phyloP scores from a whole-genome alignment of 2,113 vertebrate genomes.

The Megaceryle maxima region DNA sequence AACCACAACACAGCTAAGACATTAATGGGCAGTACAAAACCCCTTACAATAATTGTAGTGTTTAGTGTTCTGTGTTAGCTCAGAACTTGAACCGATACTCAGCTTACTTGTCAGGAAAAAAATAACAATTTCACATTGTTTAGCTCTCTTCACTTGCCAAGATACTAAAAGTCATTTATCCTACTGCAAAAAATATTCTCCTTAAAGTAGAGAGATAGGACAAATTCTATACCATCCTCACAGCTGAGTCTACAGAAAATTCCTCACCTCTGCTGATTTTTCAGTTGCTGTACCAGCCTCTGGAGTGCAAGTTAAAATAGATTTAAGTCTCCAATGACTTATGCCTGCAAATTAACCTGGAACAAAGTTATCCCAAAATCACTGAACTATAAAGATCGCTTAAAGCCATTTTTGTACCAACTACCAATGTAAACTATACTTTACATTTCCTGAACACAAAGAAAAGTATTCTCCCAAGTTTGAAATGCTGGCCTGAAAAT shows the following conservation, averaged over 20 bases:
- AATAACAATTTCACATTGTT: background rate
- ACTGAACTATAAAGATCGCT: background rate
- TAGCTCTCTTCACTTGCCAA: background rate
- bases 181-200: background rate
- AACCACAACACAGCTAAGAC: background rate
- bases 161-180: background rate
- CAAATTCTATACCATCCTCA: background rate
- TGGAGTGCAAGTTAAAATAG: background rate
- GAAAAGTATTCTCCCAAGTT: background rate
- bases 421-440: background rate
- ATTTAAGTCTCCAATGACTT: background rate
- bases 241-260: background rate
- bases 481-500: background rate
- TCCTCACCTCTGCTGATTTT: background rate
- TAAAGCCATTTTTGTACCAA: background rate
- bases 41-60: background rate
- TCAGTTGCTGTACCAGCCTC: background rate
- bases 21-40: background rate
- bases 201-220: background rate
- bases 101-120: background rate
- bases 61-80: background rate
- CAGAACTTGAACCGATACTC: background rate
- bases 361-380: background rate
- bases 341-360: background rate
- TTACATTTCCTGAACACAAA: background rate